These are phyloP conservation scores for Sebastes diaconus DNA, from an alignment of 2,797 vertebrate genomes.

Conservation along the genomic window DNA sequence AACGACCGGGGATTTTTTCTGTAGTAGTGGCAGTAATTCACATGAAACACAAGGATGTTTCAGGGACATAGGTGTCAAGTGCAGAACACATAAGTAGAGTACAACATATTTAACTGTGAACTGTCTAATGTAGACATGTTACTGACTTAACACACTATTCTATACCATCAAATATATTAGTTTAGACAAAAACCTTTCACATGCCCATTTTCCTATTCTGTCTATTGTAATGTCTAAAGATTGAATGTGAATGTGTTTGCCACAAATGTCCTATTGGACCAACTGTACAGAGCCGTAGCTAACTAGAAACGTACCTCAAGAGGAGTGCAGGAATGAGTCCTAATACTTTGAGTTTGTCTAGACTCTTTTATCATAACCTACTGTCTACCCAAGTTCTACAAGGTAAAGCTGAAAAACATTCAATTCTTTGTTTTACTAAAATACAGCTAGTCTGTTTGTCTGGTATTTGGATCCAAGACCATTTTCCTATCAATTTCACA, in stretches of 20 bases:
- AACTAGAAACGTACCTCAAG: accelerated
- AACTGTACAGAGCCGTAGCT: background rate
- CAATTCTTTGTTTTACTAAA: conserved; percentile 15
- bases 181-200: background rate
- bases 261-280: background rate
- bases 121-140: background rate
- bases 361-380: background rate
- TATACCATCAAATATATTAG: background rate
- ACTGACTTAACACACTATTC: background rate
- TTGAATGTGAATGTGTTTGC: background rate
- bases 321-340: no score
- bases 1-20: background rate
- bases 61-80: background rate
- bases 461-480: conserved; percentile 11
- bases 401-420: conserved; percentile 12
- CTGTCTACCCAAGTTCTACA: background rate
- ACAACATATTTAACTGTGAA: background rate
- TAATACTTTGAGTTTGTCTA: background rate
- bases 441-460: background rate
- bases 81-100: background rate
- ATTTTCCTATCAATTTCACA: conserved; percentile 25
- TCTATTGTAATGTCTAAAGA: background rate
- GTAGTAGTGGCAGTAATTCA: background rate
- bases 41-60: background rate
- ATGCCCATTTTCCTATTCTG: background rate